Evolutionary conservation across 2,888 invertebrate genomes (phyloP), one percentile per base, ranked within the genome.

Genomic region (Alloscopus bannaensis): DNA sequence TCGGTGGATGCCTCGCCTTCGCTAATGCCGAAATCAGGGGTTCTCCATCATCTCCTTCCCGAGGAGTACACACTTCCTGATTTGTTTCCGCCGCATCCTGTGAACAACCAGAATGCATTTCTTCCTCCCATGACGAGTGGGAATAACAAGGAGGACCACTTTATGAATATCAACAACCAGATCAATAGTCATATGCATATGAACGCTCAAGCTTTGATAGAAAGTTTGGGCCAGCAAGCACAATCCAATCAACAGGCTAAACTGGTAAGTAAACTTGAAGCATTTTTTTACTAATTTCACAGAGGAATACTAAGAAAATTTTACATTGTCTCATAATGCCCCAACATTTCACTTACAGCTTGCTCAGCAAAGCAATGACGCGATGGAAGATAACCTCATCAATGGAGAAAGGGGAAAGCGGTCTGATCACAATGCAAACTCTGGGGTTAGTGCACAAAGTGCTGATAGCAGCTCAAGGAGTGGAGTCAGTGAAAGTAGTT

Each of bases 51-150:
- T 36, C 68, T 81, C 8, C 57, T 69, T 57, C 62, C 84, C 42
- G 86, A 86, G 77, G 86, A 86, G 77, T 85, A 85, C 69, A 84
- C 81, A 20, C 79, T 85, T 52, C 85, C 85, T 20, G 85, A 85
- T 76, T 75, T 84, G 18, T 85, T 85, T 73, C 83, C 84, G 13
- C 73, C 79, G 40, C 80, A 82, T 40, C 80, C 82, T 20, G 65
- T 45, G 4, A 50, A 31, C 62, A 81, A 70, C 69, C 73, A 79
- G n/a, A 65, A 75, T 57, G 68, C 36, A 28, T 68, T 68, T 73
- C 55, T 62, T 20, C 29, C 73, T 69, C 73, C 73, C 59, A 50
- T 29, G 22, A 64, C 77, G 20, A 64, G 70, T 59, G 62, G 64
- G n/a, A 76, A 60, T 18, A 76, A 71, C 71, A 81, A 81, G 66